Percentiles rank a stretch among this genome's conserved stretches.
Conservation (phyloP, 2,888 invertebrate genomes). For the Drosophila testacea region DNA sequence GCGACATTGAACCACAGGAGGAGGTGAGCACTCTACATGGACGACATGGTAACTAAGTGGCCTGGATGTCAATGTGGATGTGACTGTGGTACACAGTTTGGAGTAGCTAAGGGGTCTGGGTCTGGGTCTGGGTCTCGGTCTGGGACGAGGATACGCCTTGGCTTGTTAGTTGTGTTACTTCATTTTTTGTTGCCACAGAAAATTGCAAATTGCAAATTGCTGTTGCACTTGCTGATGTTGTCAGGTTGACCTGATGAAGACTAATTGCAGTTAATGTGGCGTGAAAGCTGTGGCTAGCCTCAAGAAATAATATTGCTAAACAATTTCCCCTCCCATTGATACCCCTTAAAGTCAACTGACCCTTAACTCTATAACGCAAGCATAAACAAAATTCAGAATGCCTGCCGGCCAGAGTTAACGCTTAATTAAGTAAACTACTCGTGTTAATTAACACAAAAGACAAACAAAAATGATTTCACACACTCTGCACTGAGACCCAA, state of each 20-base stretch:
- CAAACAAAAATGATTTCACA: constrained; percentile 61
- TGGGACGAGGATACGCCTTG: constrained; percentile 8
- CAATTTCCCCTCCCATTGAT: background rate
- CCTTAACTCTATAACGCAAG: constrained; percentile 37
- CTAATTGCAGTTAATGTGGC: constrained; percentile 74
- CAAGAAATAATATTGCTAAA: constrained; percentile 30
- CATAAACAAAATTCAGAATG: constrained; percentile 60
- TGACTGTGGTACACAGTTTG: constrained; percentile 43
- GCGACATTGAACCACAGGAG: constrained; percentile 67
- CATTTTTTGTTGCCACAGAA: constrained; percentile 37
- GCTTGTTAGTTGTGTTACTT: constrained; percentile 55
- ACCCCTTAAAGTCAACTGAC: constrained; percentile 13
- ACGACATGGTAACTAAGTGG: constrained; percentile 75
- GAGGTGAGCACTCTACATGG: constrained; percentile 35
- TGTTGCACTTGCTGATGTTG: constrained; percentile 58
- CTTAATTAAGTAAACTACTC: constrained; percentile 78
- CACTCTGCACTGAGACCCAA: constrained; percentile 15
- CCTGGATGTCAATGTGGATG: constrained; percentile 57
- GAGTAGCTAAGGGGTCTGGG: constrained; percentile 36
- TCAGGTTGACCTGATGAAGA: constrained; percentile 71
- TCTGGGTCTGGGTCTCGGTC: constrained; percentile 23
- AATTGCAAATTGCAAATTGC: constrained; percentile 47
- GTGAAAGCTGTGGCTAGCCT: constrained; percentile 48
- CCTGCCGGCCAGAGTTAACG: constrained; percentile 51
- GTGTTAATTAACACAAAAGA: constrained; percentile 74